A percentile compares a stretch with the other conserved stretches of the same genome.
Evolutionary conservation across 2,888 invertebrate genomes (phyloP).

Genomic region (Ariolimax columbianus): DNA sequence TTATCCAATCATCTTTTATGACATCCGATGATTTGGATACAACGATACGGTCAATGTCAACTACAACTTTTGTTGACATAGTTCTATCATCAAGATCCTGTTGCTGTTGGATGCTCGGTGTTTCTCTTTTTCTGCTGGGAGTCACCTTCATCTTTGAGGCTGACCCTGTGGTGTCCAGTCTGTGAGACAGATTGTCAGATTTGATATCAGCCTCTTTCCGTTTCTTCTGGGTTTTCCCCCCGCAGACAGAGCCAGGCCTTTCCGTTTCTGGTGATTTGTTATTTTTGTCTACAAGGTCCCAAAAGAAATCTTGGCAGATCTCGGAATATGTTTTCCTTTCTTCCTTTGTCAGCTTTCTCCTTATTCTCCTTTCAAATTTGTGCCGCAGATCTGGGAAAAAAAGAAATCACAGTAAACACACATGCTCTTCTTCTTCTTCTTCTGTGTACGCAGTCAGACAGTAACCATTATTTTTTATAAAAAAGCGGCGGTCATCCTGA

Average conservation of each 20-base stretch:
- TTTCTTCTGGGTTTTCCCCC: not conserved
- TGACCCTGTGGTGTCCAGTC: not conserved
- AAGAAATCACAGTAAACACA: not conserved
- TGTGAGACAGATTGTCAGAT: not conserved
- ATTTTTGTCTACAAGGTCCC: slow-evolving; percentile 48
- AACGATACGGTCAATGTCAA: not conserved
- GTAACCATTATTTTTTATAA: too few relatives aligned
- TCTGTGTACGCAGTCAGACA: too few relatives aligned
- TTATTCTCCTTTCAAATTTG: slow-evolving; percentile 67
- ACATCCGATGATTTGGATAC: not conserved
- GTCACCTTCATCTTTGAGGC: not conserved
- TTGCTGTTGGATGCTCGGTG: not conserved
- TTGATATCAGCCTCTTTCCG: not conserved
- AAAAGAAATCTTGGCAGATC: slow-evolving; percentile 54
- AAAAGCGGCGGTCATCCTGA: too few relatives aligned
- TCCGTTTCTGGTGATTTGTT: not conserved
- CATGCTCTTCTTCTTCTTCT: too few relatives aligned
- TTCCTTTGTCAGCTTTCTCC: slow-evolving; percentile 65
- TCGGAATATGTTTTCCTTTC: slow-evolving; percentile 66
- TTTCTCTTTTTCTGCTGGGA: not conserved
- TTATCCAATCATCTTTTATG: not conserved
- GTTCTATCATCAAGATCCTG: too few relatives aligned
- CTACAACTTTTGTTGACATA: not conserved
- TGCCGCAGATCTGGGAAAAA: slow-evolving; percentile 67
- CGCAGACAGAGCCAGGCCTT: not conserved